Conservation (phyloP, 2,113 vertebrate genomes). For the Sporophila hypoxantha region DNA sequence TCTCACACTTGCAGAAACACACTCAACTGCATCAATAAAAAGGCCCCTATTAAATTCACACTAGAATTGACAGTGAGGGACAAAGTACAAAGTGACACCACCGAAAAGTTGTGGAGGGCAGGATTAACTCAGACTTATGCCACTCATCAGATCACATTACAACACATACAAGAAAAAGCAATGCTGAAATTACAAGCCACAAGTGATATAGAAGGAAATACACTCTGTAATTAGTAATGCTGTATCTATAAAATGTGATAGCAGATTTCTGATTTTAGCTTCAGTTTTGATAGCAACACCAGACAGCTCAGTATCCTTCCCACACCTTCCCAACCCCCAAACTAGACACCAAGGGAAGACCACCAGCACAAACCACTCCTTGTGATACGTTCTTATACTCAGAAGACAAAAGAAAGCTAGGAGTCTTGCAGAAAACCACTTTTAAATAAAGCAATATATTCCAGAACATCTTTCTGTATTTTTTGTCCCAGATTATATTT, state of each 20-base stretch:
- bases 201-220: neutral
- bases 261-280: neutral
- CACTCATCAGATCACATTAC: neutral
- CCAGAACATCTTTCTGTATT: neutral
- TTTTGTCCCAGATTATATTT: neutral
- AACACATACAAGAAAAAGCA: neutral
- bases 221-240: neutral
- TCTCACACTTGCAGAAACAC: neutral
- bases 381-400: accelerated
- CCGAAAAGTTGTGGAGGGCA: neutral
- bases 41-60: neutral
- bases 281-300: neutral
- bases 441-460: neutral
- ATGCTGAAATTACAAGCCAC: neutral
- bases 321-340: neutral
- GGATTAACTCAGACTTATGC: neutral
- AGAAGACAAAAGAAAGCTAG: neutral
- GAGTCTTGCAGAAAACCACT: neutral
- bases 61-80: neutral
- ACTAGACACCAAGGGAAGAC: neutral
- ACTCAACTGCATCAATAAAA: neutral
- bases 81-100: neutral
- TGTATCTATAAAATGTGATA: neutral
- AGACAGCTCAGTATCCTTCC: neutral
- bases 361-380: neutral